A percentile compares a stretch with the other conserved stretches of the same genome.
These are phyloP conservation scores for Oreohelix idahoensis DNA, from an alignment of 1,140 invertebrate genomes.

Conservation along the genomic window DNA sequence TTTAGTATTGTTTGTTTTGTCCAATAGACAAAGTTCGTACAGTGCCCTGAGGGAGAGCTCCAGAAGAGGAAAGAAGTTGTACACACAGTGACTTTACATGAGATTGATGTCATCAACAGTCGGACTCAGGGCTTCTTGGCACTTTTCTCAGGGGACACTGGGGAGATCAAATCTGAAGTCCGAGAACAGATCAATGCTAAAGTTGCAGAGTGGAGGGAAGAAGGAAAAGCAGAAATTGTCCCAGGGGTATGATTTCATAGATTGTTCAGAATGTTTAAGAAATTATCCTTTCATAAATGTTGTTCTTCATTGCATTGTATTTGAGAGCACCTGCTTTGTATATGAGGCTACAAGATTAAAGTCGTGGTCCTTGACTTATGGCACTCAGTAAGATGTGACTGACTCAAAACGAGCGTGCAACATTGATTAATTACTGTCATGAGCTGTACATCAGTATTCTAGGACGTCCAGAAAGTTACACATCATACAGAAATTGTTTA, in stretches of 20 bases:
- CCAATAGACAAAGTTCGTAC: constrained; percentile 87
- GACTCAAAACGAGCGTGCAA: too few relatives aligned
- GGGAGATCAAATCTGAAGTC: constrained; percentile 98
- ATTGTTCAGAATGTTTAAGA: not conserved
- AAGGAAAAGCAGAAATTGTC: constrained; percentile 98
- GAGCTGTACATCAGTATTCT: too few relatives aligned
- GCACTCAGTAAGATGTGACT: too few relatives aligned
- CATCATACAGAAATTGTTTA: too few relatives aligned
- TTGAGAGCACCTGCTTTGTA: too few relatives aligned
- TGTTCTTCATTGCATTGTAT: too few relatives aligned
- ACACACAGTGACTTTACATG: constrained; percentile 98
- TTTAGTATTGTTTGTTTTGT: too few relatives aligned
- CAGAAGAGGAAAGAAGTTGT: constrained; percentile 99
- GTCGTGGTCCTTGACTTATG: too few relatives aligned
- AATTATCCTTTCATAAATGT: too few relatives aligned
- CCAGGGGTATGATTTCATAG: constrained; percentile 55
- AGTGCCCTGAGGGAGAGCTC: constrained; percentile 98
- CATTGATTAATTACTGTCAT: too few relatives aligned
- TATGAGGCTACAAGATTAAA: too few relatives aligned
- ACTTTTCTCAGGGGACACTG: constrained; percentile 98
- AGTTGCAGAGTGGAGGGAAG: constrained; percentile 98
- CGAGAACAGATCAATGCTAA: constrained; percentile 99
- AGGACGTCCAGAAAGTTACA: too few relatives aligned
- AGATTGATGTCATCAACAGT: constrained; percentile 98
- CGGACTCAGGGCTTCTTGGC: constrained; percentile 97